Evolutionary conservation across 30 jellyfish, hydroid and myxozoan genomes (phyloP), one percentile per base, ranked within the genome.

Genomic region (Phacellophora camtschatica): DNA sequence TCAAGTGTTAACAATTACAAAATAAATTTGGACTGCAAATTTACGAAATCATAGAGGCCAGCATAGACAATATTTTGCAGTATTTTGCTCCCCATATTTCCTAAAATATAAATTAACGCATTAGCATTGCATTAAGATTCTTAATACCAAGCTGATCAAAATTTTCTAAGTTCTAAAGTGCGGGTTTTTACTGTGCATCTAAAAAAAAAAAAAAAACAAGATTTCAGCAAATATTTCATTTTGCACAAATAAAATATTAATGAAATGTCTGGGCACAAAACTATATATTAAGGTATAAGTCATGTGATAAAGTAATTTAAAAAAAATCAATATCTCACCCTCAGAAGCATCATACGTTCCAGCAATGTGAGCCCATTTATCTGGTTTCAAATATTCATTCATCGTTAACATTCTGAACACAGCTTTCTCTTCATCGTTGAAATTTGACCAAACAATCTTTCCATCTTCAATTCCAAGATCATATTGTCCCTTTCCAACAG

Each of bases 331-430:
- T 20, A 0, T 68, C 94, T 71, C 65, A 93, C 99, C 92, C 50
- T 87, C 96, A 20, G 63, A 57, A 0, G 99, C 72, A 58, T 86
- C 97, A 69, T 93, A 93, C 0, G 96, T 86, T 46, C 93, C 96
- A 27, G 97, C 82, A 53, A 93, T 53, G 83, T 93, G 99, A 1
- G 67, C 99, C 99, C 99, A 93, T 83, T 93, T 84, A 28, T 71
- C 51, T 23, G 97, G 97, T 59, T 86, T 64, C 23, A 93, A 31
- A 19, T 68, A 79, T 27, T 51, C 78, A 24, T 79, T 70, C 63
- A 45, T 18, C 3, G 99, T 93, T 16, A 62, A 68, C 59, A 77
- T 46, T 48, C 67, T 74, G 88, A 93, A 93, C 28, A 75, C 79
- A 35, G 51, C 49, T 3, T 71, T 71, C n/a, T 85, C 61, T 4